Conservation (phyloP, 92 coral and sea anemone genomes). For the Diadumene lineata region DNA sequence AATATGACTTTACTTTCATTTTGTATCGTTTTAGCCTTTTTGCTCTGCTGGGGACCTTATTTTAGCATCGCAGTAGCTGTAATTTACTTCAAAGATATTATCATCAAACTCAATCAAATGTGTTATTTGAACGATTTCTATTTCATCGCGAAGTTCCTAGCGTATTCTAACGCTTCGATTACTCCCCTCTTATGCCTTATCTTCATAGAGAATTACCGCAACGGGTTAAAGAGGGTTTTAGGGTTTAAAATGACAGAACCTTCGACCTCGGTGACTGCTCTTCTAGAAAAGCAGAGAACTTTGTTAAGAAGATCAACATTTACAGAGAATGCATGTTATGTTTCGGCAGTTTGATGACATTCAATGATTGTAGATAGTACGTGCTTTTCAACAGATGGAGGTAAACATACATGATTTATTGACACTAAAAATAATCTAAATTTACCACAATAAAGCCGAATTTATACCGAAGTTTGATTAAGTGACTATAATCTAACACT, state of each 20-base stretch:
- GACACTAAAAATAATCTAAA: too few species aligned
- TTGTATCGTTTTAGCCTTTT: constrained; percentile 26
- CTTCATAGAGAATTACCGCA: constrained; percentile 18
- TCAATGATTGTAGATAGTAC: too few species aligned
- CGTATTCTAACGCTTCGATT: constrained; percentile 27
- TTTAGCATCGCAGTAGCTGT: constrained; percentile 1
- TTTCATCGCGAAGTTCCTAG: constrained; percentile 17
- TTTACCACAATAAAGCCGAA: too few species aligned
- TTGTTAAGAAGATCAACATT: background rate
- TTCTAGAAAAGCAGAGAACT: background rate
- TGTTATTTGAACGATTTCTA: constrained; percentile 6
- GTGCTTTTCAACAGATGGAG: too few species aligned
- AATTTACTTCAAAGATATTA: background rate
- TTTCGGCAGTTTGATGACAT: background rate
- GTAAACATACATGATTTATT: too few species aligned
- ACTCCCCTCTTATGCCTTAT: constrained; percentile 18
- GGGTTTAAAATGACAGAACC: background rate
- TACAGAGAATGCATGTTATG: background rate
- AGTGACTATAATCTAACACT: too few species aligned
- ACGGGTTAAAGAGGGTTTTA: constrained; percentile 6
- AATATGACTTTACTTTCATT: constrained; percentile 26
- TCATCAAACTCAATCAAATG: background rate
- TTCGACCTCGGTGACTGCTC: background rate
- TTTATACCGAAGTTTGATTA: too few species aligned
- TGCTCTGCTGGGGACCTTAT: constrained; percentile 35